Conservation (phyloP, 1,140 invertebrate genomes). For the Bombus superbus region DNA sequence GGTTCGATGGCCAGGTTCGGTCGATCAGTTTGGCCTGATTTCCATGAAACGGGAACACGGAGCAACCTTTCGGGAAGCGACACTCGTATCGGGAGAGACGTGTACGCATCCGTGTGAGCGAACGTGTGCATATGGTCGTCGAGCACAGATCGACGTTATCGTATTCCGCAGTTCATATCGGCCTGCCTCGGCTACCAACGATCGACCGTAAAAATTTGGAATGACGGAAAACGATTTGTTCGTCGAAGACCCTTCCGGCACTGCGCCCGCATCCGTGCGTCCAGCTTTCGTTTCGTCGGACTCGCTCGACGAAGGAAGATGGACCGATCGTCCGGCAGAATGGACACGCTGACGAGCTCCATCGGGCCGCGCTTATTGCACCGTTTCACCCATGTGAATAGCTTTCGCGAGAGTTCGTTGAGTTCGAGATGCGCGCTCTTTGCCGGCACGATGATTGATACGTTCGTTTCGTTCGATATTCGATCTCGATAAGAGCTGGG, state of each 20-base stretch:
- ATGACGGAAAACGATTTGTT: constrained; percentile 4
- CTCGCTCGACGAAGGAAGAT: background rate
- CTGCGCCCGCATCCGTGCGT: background rate
- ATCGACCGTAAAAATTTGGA: constrained; percentile 17
- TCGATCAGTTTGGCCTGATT: constrained; percentile 52
- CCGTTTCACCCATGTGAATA: background rate
- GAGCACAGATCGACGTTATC: constrained; percentile 24
- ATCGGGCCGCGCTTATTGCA: background rate
- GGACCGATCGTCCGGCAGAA: background rate
- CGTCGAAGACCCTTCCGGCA: background rate
- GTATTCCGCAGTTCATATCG: constrained; percentile 31
- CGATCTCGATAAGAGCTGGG: background rate
- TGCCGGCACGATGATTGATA: background rate
- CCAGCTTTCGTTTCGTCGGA: background rate
- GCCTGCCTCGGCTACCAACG: background rate
- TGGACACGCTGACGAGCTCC: background rate
- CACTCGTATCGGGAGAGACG: background rate
- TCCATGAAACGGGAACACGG: constrained; percentile 16
- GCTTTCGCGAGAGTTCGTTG: background rate
- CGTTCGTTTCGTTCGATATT: background rate
- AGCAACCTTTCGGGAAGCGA: constrained; percentile 18
- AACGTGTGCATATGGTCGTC: background rate
- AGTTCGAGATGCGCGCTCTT: background rate
- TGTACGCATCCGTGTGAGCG: constrained; percentile 3
- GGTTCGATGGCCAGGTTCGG: background rate